Conservation (phyloP, 2,888 invertebrate species). For the Ophonus ardosiacus region DNA sequence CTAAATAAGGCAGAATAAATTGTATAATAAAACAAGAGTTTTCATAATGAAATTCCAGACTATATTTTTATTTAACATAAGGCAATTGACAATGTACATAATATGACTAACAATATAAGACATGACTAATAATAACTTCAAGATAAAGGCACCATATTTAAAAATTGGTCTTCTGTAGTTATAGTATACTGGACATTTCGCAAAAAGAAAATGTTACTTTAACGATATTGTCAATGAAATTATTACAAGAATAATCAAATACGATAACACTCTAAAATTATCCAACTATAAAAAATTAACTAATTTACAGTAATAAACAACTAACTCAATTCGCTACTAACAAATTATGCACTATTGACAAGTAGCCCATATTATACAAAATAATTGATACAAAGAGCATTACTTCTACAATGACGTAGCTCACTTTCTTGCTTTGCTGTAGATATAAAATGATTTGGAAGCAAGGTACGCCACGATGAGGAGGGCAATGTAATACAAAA, state of each 20-base stretch:
- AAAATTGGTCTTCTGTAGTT: conserved; percentile 62
- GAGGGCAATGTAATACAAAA: background rate
- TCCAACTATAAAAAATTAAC: conserved; percentile 57
- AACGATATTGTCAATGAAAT: conserved; percentile 20
- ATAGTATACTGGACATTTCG: conserved; percentile 60
- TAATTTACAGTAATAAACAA: conserved; percentile 46
- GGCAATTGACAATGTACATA: conserved; percentile 64
- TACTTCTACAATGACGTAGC: conserved; percentile 3
- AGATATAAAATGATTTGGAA: conserved; percentile 16
- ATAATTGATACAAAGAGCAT: conserved; percentile 56
- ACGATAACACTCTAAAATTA: conserved; percentile 53
- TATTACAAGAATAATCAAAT: conserved; percentile 7
- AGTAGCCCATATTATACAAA: conserved; percentile 60
- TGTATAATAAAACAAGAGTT: background rate
- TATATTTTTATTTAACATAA: conserved; percentile 63
- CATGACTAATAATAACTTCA: conserved; percentile 62
- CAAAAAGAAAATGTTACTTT: conserved; percentile 41
- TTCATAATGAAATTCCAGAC: conserved; percentile 63
- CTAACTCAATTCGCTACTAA: conserved; percentile 44
- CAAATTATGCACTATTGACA: conserved; percentile 58
- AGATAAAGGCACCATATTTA: conserved; percentile 63
- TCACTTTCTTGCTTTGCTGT: background rate
- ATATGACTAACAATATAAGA: conserved; percentile 64
- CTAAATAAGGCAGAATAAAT: too few species aligned
- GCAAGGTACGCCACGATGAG: background rate